Evolutionary conservation across 2,888 invertebrate genomes (phyloP).

Genomic region (Linyphia triangularis): DNA sequence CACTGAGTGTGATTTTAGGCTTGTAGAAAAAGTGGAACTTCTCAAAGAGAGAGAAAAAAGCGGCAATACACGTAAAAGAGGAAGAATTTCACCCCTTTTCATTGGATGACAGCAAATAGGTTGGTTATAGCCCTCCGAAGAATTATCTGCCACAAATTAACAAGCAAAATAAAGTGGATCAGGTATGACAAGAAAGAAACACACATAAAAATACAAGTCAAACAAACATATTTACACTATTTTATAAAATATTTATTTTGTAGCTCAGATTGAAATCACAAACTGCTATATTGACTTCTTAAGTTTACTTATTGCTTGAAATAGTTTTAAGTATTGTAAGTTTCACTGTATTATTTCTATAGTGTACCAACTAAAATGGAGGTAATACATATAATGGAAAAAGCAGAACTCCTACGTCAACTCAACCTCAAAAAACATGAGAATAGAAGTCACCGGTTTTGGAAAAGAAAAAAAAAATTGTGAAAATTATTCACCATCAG

Average conservation of each 20-base stretch:
- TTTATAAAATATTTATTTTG: slow-evolving; percentile 58
- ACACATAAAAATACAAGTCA: no score
- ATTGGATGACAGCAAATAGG: no score
- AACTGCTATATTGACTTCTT: slow-evolving; percentile 46
- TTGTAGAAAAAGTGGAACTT: no score
- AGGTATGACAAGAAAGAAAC: background rate
- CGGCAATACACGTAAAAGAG: no score
- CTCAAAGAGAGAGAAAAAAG: no score
- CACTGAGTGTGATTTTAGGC: no score
- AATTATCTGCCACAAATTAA: no score
- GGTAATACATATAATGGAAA: no score
- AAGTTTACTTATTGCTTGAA: slow-evolving; percentile 55
- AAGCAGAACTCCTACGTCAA: no score
- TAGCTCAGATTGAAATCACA: slow-evolving; percentile 67
- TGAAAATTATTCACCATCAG: background rate
- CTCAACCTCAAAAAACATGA: background rate
- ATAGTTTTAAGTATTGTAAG: background rate
- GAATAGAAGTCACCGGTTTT: slow-evolving; percentile 49
- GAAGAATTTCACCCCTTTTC: no score
- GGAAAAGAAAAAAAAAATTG: background rate
- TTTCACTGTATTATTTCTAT: slow-evolving; percentile 13
- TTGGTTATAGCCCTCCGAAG: no score
- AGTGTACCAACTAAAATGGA: slow-evolving; percentile 1
- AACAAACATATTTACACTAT: slow-evolving; percentile 25
- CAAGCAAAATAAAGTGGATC: no score